A percentile compares a stretch with the other conserved stretches of the same genome.
Evolutionary conservation across 1,140 invertebrate species (phyloP).

Genomic region (Ephestia elutella): DNA sequence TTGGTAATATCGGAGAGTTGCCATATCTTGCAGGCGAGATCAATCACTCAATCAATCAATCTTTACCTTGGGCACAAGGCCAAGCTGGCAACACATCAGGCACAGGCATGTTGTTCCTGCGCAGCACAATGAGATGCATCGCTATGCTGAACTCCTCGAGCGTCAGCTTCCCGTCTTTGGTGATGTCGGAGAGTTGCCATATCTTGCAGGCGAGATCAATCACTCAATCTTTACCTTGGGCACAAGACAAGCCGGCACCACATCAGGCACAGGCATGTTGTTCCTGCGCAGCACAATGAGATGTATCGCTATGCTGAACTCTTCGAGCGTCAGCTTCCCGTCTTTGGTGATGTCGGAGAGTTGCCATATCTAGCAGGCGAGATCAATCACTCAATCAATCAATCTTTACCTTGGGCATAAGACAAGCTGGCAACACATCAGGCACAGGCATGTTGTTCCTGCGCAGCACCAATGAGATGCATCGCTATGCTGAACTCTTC

Average conservation of each 20-base stretch:
- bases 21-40: slow-evolving; percentile 96
- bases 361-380: slow-evolving; percentile 96
- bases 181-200: too few species aligned
- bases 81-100: too few species aligned
- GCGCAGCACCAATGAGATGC: slow-evolving; percentile 94
- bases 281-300: slow-evolving; percentile 91
- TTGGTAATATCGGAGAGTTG: slow-evolving; percentile 95
- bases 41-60: too few species aligned
- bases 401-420: slow-evolving; percentile 78
- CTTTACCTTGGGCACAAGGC: too few species aligned
- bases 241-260: slow-evolving; percentile 85
- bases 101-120: too few species aligned
- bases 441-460: slow-evolving; percentile 87
- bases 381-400: too few species aligned
- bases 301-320: slow-evolving; percentile 98
- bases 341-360: slow-evolving; percentile 95
- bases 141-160: too few species aligned
- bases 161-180: too few species aligned
- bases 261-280: slow-evolving; percentile 85
- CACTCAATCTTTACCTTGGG: slow-evolving; percentile 74
- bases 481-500: slow-evolving; percentile 97
- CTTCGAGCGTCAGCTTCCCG: slow-evolving; percentile 92
- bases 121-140: too few species aligned
- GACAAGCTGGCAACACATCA: slow-evolving; percentile 83
- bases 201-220: too few species aligned